These are phyloP conservation scores for Leptopilina clavipes DNA, from an alignment of 1,140 invertebrate genomes.

Conservation along the genomic window DNA sequence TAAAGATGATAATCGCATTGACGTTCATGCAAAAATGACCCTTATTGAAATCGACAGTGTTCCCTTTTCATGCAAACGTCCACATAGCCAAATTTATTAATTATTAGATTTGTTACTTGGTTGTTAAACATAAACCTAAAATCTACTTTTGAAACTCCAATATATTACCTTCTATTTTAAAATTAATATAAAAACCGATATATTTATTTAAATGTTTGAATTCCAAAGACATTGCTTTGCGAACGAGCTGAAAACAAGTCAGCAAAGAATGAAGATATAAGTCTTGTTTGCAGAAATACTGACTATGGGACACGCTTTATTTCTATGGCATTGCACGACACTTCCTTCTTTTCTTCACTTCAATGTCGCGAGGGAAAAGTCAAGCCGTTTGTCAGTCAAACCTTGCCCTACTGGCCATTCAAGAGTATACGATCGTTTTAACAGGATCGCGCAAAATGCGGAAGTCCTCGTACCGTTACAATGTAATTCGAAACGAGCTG, in stretches of 20 bases:
- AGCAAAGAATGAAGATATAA: slow-evolving; percentile 18
- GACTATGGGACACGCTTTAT: slow-evolving; percentile 4
- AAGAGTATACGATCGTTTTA: slow-evolving; percentile 41
- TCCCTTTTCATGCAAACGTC: too few species aligned
- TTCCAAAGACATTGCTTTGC: neutral
- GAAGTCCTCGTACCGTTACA: slow-evolving; percentile 42
- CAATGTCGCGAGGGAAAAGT: slow-evolving; percentile 37
- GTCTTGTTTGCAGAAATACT: slow-evolving; percentile 1
- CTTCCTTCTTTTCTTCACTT: slow-evolving; percentile 33
- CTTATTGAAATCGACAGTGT: too few species aligned
- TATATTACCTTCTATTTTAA: too few species aligned
- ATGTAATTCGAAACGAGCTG: slow-evolving; percentile 22
- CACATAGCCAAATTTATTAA: too few species aligned
- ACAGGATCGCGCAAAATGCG: slow-evolving; percentile 48
- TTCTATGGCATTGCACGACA: slow-evolving; percentile 9
- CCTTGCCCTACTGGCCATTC: neutral
- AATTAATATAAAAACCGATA: neutral
- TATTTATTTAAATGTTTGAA: too few species aligned
- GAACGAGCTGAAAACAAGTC: neutral
- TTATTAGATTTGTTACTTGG: too few species aligned
- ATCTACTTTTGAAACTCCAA: too few species aligned
- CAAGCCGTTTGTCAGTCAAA: slow-evolving; percentile 51
- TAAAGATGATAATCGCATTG: too few species aligned
- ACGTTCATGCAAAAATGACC: too few species aligned
- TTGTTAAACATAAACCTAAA: too few species aligned